Evolutionary conservation across 2,888 invertebrate genomes (phyloP).

Genomic region (Choristoneura rosaceana): DNA sequence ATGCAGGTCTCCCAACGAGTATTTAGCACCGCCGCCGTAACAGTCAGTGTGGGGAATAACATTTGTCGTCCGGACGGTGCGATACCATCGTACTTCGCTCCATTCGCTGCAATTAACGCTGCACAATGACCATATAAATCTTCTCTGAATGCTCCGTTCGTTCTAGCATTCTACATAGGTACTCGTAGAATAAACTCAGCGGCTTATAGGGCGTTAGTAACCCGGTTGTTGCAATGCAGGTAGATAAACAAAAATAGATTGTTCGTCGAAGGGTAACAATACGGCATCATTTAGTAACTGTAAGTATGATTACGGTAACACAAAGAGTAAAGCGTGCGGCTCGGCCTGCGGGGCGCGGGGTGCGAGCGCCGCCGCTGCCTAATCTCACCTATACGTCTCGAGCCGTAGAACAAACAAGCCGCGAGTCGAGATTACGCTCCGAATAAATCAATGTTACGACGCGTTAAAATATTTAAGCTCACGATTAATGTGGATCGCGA

Average conservation of each 20-base stretch:
- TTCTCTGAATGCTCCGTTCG: conserved; percentile 72
- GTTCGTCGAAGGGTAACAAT: conserved; percentile 48
- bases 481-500: conserved; percentile 79
- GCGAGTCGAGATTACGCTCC: conserved; percentile 80
- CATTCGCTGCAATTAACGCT: conserved; percentile 82
- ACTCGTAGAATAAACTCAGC: conserved; percentile 58
- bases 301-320: conserved; percentile 58
- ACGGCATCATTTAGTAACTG: conserved; percentile 62
- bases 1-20: conserved; percentile 35
- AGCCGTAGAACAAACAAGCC: conserved; percentile 83
- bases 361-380: conserved; percentile 63
- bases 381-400: conserved; percentile 82
- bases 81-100: conserved; percentile 79
- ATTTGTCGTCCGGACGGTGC: conserved; percentile 73
- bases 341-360: conserved; percentile 62
- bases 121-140: conserved; percentile 83
- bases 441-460: conserved; percentile 85
- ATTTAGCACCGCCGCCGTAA: conserved; percentile 55
- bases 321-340: conserved; percentile 59
- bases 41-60: conserved; percentile 62
- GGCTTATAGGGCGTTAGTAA: conserved; percentile 49
- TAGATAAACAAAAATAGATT: conserved; percentile 21
- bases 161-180: conserved; percentile 65
- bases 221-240: conserved; percentile 17
- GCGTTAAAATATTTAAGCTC: conserved; percentile 85